phyloP scores from a whole-genome alignment of 2,797 vertebrate genomes.

The Rhinophrynus dorsalis region DNA sequence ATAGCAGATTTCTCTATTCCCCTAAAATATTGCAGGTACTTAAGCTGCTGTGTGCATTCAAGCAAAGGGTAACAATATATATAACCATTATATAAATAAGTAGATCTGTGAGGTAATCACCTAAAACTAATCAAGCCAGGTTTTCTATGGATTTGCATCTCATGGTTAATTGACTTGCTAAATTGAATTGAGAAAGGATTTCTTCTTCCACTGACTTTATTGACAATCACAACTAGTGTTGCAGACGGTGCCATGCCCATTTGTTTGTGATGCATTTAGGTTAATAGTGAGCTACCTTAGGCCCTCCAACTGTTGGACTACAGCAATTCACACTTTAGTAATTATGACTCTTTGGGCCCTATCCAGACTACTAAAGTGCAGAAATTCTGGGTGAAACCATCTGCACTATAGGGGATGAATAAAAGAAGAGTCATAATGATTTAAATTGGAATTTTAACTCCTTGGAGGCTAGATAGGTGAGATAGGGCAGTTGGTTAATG shows the following conservation, averaged over 20 bases:
- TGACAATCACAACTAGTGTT: background rate
- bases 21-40: background rate
- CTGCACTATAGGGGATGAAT: too few relatives aligned
- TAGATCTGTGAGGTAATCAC: background rate
- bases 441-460: too few relatives aligned
- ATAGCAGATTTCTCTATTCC: too few relatives aligned
- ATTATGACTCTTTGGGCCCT: too few relatives aligned
- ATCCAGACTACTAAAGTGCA: too few relatives aligned
- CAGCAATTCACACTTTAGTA: too few relatives aligned
- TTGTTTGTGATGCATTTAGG: too few relatives aligned
- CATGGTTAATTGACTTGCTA: background rate
- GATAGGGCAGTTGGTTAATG: too few relatives aligned
- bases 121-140: slow-evolving; percentile 2
- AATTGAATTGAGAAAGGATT: background rate
- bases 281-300: too few relatives aligned
- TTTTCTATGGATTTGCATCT: background rate
- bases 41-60: background rate
- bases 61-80: background rate
- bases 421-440: too few relatives aligned
- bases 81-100: background rate
- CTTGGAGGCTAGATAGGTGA: too few relatives aligned
- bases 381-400: too few relatives aligned
- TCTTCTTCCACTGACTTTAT: background rate
- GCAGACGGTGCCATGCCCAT: background rate
- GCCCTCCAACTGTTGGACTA: background rate